Base-by-base conservation (phyloP, 2,797 vertebrate species). In the Corythornis leucogaster region DNA sequence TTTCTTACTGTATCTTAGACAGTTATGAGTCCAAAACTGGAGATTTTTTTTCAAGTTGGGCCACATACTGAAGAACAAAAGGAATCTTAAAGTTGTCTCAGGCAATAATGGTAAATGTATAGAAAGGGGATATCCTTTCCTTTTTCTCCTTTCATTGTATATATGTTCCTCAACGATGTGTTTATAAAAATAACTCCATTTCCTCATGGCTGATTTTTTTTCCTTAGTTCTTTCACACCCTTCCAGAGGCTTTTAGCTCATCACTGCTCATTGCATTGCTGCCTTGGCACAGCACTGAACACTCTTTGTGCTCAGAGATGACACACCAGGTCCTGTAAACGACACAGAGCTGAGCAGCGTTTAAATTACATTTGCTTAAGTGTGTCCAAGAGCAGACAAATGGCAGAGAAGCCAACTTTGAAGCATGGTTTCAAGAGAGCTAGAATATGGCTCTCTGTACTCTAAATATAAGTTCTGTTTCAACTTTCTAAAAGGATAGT, bases 31-130 rank as follows among this genome's bases (percentile, higher is more conserved):
- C 57, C 90, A 75, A 94, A 89, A 75, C n/a, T 31, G 53, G 19
- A 87, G n/a, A 18, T 40, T 40, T 58, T 50, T 85, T 90, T 94
- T 83, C 50, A 94, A 94, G 69, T 26, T 89, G 58, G 33, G 69
- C 93, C 85, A 38, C 53, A 78, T 55, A 58, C 38, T 17, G 54
- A 77, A 50, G 91, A 90, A 90, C 61, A 92, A 92, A 95, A 92
- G 38, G 26, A 92, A 78, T 45, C 57, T 79, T 81, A 77, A 64
- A 59, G 45, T 79, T 89, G 55, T 59, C 33, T 70, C 50, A 48
- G 74, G 28, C 17, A 66, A 19, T 45, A 83, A 31, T 31, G 20
- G 43, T 76, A 89, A 84, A 59, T 43, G 30, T 38, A 79, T 2
- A 90, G 59, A 75, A 89, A 82, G 30, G 8, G 12, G 15, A 87